These are phyloP conservation scores for Leptinotarsa undecemlineata DNA, from an alignment of 1,140 invertebrate species.

Conservation along the genomic window DNA sequence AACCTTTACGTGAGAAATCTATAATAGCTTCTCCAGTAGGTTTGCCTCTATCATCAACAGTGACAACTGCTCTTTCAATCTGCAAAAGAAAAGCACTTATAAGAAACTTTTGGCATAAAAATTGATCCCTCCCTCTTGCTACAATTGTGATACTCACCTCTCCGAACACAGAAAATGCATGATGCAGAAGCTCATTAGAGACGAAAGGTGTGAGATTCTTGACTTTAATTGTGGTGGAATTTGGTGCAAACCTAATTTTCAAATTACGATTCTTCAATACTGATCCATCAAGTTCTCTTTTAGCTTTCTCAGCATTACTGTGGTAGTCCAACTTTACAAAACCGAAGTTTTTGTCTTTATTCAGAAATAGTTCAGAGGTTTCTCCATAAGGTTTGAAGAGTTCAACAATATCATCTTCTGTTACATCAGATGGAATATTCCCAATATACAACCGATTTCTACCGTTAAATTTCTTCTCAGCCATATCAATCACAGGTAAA, in stretches of 20 bases:
- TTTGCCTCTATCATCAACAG: slow-evolving; percentile 95
- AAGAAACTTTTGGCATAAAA: slow-evolving; percentile 24
- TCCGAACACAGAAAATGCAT: slow-evolving; percentile 91
- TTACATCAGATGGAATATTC: slow-evolving; percentile 85
- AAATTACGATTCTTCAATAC: slow-evolving; percentile 77
- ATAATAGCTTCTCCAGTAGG: slow-evolving; percentile 94
- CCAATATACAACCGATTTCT: slow-evolving; percentile 93
- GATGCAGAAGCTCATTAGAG: slow-evolving; percentile 93
- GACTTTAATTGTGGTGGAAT: slow-evolving; percentile 89
- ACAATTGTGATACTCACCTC: slow-evolving; percentile 60
- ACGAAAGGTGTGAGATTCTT: slow-evolving; percentile 92
- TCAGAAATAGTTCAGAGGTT: slow-evolving; percentile 89
- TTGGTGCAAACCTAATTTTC: slow-evolving; percentile 93
- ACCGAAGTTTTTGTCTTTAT: slow-evolving; percentile 95
- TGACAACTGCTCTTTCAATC: slow-evolving; percentile 90
- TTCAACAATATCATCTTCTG: slow-evolving; percentile 84
- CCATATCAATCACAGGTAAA: slow-evolving; percentile 67
- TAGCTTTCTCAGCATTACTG: slow-evolving; percentile 94
- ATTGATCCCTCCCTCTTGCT: slow-evolving; percentile 9
- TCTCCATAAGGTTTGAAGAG: slow-evolving; percentile 86
- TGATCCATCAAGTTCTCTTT: slow-evolving; percentile 89
- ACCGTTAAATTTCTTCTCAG: slow-evolving; percentile 84
- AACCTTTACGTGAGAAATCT: slow-evolving; percentile 91
- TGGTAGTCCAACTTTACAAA: slow-evolving; percentile 96
- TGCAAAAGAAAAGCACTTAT: slow-evolving; percentile 45